These are phyloP conservation scores for Elgonia sp. DNA, from an alignment of 2,888 invertebrate genomes.

Conservation along the genomic window DNA sequence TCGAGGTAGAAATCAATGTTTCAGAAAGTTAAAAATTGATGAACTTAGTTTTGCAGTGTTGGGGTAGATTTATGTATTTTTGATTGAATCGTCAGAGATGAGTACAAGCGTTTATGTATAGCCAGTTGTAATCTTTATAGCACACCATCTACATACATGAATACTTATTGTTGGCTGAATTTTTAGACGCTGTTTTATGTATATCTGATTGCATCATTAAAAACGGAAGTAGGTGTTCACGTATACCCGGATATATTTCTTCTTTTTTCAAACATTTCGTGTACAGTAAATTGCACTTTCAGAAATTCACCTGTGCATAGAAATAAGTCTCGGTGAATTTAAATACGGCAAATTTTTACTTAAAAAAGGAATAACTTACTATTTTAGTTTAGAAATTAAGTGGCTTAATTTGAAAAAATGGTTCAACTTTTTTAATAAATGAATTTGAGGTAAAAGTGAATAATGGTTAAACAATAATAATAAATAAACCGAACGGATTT, in stretches of 20 bases:
- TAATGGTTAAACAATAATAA: background rate
- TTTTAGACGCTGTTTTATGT: slow-evolving; percentile 17
- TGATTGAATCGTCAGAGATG: slow-evolving; percentile 26
- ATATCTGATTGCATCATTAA: slow-evolving; percentile 34
- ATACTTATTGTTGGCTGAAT: slow-evolving; percentile 29
- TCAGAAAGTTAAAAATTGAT: background rate
- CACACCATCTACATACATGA: slow-evolving; percentile 42
- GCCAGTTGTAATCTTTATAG: slow-evolving; percentile 20
- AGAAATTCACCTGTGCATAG: background rate
- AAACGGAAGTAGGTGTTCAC: slow-evolving; percentile 27
- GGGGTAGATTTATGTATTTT: slow-evolving; percentile 33
- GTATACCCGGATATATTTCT: slow-evolving; percentile 19
- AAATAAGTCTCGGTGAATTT: background rate
- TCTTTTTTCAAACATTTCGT: slow-evolving; percentile 11
- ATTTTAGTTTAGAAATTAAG: too few species aligned
- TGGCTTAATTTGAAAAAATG: background rate
- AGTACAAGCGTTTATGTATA: slow-evolving; percentile 3
- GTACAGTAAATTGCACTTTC: slow-evolving; percentile 19
- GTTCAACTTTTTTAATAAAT: background rate
- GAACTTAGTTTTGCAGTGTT: slow-evolving; percentile 8
- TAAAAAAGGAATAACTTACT: too few species aligned
- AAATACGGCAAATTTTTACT: too few species aligned
- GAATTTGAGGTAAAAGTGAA: background rate
- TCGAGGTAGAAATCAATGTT: background rate
- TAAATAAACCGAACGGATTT: background rate